Percentiles rank a stretch among this genome's conserved stretches.
These are phyloP conservation scores for Andrena minutula DNA, from an alignment of 2,888 invertebrate species.

Conservation along the genomic window DNA sequence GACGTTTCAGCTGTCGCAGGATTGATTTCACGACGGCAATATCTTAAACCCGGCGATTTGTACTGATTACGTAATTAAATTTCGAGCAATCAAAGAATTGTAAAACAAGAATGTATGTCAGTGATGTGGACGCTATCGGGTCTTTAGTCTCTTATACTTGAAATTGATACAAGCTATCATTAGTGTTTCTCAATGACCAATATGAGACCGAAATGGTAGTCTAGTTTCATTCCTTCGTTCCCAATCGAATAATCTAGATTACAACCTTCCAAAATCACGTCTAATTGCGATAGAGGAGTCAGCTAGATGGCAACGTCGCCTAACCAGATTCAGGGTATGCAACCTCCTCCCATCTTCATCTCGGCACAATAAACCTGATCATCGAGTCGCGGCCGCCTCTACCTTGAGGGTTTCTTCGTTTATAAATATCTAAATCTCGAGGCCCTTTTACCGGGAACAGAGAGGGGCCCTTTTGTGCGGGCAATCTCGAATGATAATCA, in stretches of 20 bases:
- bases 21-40: slow-evolving; percentile 61
- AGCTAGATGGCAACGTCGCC: slow-evolving; percentile 30
- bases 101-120: no score
- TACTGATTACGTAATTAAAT: slow-evolving; percentile 9
- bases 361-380: slow-evolving; percentile 69
- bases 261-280: not conserved
- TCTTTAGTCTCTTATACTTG: not conserved
- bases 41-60: not conserved
- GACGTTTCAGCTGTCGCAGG: slow-evolving; percentile 58
- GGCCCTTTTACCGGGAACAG: slow-evolving; percentile 70
- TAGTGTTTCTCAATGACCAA: not conserved
- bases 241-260: not conserved
- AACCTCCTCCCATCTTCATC: slow-evolving; percentile 62
- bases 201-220: not conserved
- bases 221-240: not conserved
- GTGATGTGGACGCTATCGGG: not conserved
- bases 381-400: slow-evolving; percentile 76
- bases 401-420: slow-evolving; percentile 66
- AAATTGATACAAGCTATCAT: not conserved
- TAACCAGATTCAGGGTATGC: slow-evolving; percentile 57
- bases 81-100: not conserved
- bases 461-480: slow-evolving; percentile 76
- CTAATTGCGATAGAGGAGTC: not conserved
- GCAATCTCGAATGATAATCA: slow-evolving; percentile 84
- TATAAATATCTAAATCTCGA: slow-evolving; percentile 82